A percentile compares a stretch with the other conserved stretches of the same genome.
These are phyloP conservation scores for Perca flavescens DNA, from an alignment of 2,113 vertebrate genomes.

Conservation along the genomic window DNA sequence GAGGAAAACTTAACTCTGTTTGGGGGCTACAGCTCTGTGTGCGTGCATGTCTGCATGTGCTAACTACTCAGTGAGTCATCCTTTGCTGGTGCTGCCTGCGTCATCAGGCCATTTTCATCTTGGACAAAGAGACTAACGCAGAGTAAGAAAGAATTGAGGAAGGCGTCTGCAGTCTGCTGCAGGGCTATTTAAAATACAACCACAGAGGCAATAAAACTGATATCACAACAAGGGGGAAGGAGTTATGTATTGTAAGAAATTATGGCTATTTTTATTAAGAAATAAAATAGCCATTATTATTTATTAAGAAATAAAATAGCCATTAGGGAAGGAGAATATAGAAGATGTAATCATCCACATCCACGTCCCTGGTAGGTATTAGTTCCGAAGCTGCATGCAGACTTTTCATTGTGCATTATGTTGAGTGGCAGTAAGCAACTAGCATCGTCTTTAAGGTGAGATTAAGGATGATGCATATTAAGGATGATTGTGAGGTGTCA, in stretches of 20 bases:
- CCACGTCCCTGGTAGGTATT: neutral
- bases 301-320: too few relatives aligned
- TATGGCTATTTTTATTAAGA: too few relatives aligned
- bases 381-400: neutral
- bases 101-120: constrained; percentile 68
- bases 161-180: constrained; percentile 42
- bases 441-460: neutral
- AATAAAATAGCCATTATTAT: too few relatives aligned
- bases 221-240: neutral
- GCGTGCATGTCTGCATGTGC: neutral
- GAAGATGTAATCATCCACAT: neutral
- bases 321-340: neutral
- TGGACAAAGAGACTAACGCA: constrained; percentile 42
- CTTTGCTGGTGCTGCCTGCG: constrained; percentile 70
- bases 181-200: constrained; percentile 15
- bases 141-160: constrained; percentile 35
- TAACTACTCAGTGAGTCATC: constrained; percentile 76
- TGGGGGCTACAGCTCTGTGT: constrained; percentile 16
- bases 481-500: neutral
- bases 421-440: neutral
- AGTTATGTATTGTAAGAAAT: neutral
- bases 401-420: neutral
- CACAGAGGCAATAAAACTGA: constrained; percentile 11
- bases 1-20: neutral
- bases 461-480: neutral